phyloP scores from a whole-genome alignment of 2,113 vertebrate genomes.

The Casuarius casuarius region DNA sequence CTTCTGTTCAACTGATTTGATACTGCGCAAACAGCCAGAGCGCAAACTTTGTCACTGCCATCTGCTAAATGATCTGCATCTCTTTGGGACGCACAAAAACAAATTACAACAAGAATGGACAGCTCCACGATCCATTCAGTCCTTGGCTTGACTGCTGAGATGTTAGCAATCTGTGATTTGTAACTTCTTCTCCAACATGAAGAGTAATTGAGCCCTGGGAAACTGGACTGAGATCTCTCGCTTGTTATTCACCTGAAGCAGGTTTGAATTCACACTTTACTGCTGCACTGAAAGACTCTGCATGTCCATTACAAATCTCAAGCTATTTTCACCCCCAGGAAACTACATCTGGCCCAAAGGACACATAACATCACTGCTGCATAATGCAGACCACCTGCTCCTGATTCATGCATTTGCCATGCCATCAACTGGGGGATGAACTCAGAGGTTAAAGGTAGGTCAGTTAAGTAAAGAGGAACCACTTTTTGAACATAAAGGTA shows the following conservation, averaged over 20 bases:
- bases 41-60: background rate
- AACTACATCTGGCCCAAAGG: too few relatives aligned
- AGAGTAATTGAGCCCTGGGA: background rate
- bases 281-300: too few relatives aligned
- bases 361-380: background rate
- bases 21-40: background rate
- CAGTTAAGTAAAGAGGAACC: background rate
- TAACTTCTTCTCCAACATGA: background rate
- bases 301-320: too few relatives aligned
- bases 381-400: background rate
- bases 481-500: background rate
- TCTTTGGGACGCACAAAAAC: background rate
- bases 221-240: too few relatives aligned
- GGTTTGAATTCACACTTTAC: too few relatives aligned
- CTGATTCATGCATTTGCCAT: background rate
- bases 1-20: background rate
- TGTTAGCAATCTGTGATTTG: background rate
- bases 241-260: too few relatives aligned
- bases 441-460: background rate
- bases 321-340: too few relatives aligned
- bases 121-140: constrained; percentile 1
- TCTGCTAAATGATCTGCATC: background rate
- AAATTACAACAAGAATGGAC: background rate
- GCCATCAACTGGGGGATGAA: background rate
- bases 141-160: background rate